phyloP scores from a whole-genome alignment of 2,888 invertebrate genomes.

The Lissonota sp. region DNA sequence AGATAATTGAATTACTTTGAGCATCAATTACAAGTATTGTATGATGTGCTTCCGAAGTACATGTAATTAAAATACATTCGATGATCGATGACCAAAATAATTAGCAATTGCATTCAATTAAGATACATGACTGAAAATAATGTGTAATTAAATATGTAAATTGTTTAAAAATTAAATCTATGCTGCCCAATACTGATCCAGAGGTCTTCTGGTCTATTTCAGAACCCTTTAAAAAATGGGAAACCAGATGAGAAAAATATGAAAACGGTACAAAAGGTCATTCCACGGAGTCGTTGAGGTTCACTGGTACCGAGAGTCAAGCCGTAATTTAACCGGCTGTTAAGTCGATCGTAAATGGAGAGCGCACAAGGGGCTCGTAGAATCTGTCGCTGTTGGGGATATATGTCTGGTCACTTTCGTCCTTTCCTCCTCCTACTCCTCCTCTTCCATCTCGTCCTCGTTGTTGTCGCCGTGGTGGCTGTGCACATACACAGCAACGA shows the following conservation, averaged over 20 bases:
- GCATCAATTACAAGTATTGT: too few species aligned
- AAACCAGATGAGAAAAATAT: conserved; percentile 47
- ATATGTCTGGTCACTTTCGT: conserved; percentile 17
- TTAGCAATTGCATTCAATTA: too few species aligned
- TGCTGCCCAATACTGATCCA: too few species aligned
- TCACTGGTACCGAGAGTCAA: conserved; percentile 58
- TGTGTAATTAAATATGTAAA: too few species aligned
- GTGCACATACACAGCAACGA: conserved; percentile 30
- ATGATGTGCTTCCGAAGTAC: too few species aligned
- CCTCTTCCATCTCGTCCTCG: conserved; percentile 7
- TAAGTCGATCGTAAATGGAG: conserved; percentile 76
- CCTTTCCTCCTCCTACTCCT: conserved; percentile 14
- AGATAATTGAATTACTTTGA: too few species aligned
- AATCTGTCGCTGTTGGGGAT: conserved; percentile 67
- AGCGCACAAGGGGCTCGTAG: conserved; percentile 59
- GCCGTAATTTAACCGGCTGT: conserved; percentile 77
- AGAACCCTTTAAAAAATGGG: conserved; percentile 10
- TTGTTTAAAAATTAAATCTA: too few species aligned
- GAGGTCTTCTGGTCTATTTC: too few species aligned
- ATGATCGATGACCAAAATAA: too few species aligned
- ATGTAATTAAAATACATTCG: too few species aligned
- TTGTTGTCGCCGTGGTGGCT: conserved; percentile 5
- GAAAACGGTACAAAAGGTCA: conserved; percentile 55
- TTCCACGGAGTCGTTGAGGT: conserved; percentile 57
- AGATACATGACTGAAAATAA: too few species aligned